A percentile compares a stretch with the other conserved stretches of the same genome.
These are phyloP conservation scores for Nothoprocta pentlandii DNA, from an alignment of 2,113 vertebrate genomes.

Conservation along the genomic window DNA sequence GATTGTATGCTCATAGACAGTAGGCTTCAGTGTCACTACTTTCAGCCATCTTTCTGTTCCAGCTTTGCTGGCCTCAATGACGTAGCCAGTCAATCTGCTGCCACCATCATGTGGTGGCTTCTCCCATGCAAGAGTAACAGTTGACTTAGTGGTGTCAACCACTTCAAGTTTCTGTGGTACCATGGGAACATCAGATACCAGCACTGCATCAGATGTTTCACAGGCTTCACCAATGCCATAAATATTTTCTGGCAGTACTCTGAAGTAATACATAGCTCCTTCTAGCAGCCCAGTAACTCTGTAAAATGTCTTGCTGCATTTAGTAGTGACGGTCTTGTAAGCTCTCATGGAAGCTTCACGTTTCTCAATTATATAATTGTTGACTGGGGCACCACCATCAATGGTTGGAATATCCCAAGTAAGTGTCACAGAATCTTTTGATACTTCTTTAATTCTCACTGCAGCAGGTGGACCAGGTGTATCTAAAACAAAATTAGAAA, in stretches of 20 bases:
- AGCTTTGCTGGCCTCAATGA: constrained; percentile 94
- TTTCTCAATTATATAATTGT: constrained; percentile 95
- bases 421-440: constrained; percentile 90
- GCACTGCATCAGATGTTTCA: constrained; percentile 90
- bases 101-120: constrained; percentile 97
- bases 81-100: constrained; percentile 91
- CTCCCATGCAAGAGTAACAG: constrained; percentile 94
- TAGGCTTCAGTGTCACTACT: constrained; percentile 90
- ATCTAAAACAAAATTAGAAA: constrained; percentile 77
- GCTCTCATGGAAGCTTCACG: constrained; percentile 98
- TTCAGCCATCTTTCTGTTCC: constrained; percentile 98
- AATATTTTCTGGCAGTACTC: constrained; percentile 96
- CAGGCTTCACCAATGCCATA: constrained; percentile 94
- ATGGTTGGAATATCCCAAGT: constrained; percentile 93
- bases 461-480: constrained; percentile 93
- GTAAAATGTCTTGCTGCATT: constrained; percentile 94
- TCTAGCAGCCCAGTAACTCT: constrained; percentile 91
- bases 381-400: constrained; percentile 95
- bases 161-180: constrained; percentile 92
- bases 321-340: constrained; percentile 95
- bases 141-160: constrained; percentile 91
- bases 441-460: constrained; percentile 92
- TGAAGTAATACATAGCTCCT: constrained; percentile 96
- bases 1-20: constrained; percentile 89
- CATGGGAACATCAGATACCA: constrained; percentile 93